A percentile compares a stretch with the other conserved stretches of the same genome.
Evolutionary conservation across 2,888 invertebrate genomes (phyloP).

Genomic region (Cataglyphis cursor): DNA sequence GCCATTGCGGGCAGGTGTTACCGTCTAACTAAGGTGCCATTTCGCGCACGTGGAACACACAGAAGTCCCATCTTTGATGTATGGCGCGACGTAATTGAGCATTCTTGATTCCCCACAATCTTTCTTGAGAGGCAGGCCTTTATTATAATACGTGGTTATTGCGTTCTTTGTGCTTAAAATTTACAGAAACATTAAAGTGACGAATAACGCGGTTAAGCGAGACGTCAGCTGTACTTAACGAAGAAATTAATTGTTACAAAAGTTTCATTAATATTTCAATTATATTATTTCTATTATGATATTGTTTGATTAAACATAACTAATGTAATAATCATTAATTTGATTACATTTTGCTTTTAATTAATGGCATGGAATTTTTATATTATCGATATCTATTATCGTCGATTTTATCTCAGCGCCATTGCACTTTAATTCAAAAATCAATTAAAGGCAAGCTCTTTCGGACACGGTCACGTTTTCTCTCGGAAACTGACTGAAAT

Average conservation of each 20-base stretch:
- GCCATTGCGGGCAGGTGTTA: constrained; percentile 38
- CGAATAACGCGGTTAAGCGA: constrained; percentile 7
- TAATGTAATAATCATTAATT: neutral
- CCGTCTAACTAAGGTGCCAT: constrained; percentile 45
- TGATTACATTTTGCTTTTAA: neutral
- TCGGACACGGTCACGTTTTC: constrained; percentile 12
- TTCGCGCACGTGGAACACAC: constrained; percentile 34
- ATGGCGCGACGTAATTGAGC: constrained; percentile 37
- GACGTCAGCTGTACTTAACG: constrained; percentile 15
- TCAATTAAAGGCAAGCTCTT: constrained; percentile 45
- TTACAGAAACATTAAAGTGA: constrained; percentile 10
- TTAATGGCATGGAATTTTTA: neutral
- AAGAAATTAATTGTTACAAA: constrained; percentile 36
- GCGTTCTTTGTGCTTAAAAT: neutral
- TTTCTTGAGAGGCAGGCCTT: constrained; percentile 14
- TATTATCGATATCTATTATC: neutral
- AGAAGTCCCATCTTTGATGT: constrained; percentile 39
- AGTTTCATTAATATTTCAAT: neutral
- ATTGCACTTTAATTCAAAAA: constrained; percentile 31
- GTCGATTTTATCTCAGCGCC: neutral
- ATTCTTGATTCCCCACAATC: constrained; percentile 1
- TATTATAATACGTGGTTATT: constrained; percentile 10
- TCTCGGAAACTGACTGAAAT: constrained; percentile 20
- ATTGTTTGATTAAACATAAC: constrained; percentile 3
- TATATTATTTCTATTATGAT: neutral